Percentiles rank a stretch among this genome's conserved stretches.
phyloP scores from a whole-genome alignment of 2,113 vertebrate species.

The Solenodon paradoxus region DNA sequence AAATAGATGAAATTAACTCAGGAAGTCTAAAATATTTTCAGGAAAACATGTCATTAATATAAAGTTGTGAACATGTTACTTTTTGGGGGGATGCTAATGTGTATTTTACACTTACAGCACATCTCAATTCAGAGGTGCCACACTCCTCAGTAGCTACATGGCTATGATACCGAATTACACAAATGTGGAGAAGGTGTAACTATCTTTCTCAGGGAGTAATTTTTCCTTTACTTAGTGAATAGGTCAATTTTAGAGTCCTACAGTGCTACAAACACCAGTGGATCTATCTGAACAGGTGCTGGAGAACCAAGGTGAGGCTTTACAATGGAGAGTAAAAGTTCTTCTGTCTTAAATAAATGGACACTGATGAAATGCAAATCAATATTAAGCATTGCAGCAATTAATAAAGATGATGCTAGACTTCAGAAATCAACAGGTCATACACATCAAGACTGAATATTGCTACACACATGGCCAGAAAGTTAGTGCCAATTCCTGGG shows the following conservation, averaged over 20 bases:
- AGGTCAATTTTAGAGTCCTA: not conserved
- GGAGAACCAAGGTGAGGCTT: not conserved
- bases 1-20: not conserved
- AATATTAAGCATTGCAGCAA: not conserved
- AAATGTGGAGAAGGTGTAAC: not conserved
- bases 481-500: not conserved
- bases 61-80: not conserved
- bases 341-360: not conserved
- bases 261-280: not conserved
- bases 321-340: not conserved
- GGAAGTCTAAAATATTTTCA: not conserved
- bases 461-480: not conserved
- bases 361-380: not conserved
- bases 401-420: not conserved
- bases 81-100: no score
- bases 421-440: not conserved
- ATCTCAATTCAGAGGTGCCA: not conserved
- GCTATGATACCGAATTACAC: not conserved
- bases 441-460: fast-evolving
- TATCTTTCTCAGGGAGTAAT: not conserved
- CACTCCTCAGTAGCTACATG: not conserved
- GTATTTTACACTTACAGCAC: not conserved
- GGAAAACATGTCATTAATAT: not conserved
- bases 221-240: not conserved
- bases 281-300: not conserved